These are phyloP conservation scores for Noctua janthe DNA, from an alignment of 2,888 invertebrate genomes.

Conservation along the genomic window DNA sequence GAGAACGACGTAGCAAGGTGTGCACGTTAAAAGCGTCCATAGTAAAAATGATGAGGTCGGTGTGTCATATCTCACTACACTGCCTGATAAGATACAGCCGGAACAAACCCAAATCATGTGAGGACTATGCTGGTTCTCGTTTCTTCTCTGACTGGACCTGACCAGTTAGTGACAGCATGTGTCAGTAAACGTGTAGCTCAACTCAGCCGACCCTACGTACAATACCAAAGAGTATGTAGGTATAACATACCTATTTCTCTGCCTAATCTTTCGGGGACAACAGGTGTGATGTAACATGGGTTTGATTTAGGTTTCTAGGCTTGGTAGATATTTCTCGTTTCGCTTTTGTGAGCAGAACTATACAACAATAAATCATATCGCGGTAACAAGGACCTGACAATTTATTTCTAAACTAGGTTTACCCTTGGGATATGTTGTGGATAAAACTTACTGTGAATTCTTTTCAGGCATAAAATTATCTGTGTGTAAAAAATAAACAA, in stretches of 20 bases:
- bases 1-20: too few species aligned
- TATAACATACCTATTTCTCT: background rate
- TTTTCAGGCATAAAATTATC: background rate
- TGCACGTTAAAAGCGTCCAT: too few species aligned
- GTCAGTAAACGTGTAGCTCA: background rate
- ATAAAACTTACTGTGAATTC: background rate
- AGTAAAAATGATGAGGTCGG: background rate
- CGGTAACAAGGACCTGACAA: slow-evolving; percentile 29
- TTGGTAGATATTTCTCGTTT: background rate
- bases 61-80: background rate
- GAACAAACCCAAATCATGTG: background rate
- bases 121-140: background rate
- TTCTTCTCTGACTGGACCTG: background rate
- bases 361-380: slow-evolving; percentile 31
- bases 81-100: background rate
- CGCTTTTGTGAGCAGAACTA: slow-evolving; percentile 2
- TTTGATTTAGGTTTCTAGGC: slow-evolving; percentile 37
- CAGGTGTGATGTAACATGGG: slow-evolving; percentile 3
- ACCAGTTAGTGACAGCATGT: background rate
- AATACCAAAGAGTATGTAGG: background rate
- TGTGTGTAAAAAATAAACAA: background rate
- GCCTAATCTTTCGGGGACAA: background rate
- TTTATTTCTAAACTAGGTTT: slow-evolving; percentile 23
- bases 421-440: background rate
- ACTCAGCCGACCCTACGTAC: background rate